phyloP scores from a whole-genome alignment of 1,140 invertebrate species.

The Psilanteris sp. region DNA sequence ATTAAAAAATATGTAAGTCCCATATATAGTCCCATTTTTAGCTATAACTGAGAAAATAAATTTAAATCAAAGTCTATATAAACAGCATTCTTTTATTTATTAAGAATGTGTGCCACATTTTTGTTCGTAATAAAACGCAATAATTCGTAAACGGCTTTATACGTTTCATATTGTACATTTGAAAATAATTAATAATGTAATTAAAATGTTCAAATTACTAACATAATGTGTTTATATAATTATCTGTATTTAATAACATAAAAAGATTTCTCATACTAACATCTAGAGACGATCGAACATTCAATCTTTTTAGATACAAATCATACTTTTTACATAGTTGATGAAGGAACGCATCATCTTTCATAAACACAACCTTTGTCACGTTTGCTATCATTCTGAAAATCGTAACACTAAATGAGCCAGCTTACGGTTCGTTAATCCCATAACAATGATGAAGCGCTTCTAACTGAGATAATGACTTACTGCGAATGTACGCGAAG shows the following conservation, averaged over 20 bases:
- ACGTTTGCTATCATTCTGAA: constrained; percentile 42
- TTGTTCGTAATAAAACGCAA: too few species aligned
- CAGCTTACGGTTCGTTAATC: constrained; percentile 55
- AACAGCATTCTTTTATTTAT: too few species aligned
- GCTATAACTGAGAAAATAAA: too few species aligned
- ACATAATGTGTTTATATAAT: background rate
- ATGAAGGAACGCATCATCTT: constrained; percentile 12
- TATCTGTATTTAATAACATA: constrained; percentile 3
- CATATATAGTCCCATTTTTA: too few species aligned
- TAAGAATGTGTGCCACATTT: too few species aligned
- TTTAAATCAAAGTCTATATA: too few species aligned
- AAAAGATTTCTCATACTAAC: constrained; percentile 17
- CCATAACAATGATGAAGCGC: constrained; percentile 52
- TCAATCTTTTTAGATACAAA: constrained; percentile 26
- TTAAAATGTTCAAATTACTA: too few species aligned
- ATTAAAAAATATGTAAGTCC: too few species aligned
- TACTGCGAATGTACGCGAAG: constrained; percentile 12
- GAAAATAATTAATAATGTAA: too few species aligned
- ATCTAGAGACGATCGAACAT: constrained; percentile 20
- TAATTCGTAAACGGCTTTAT: too few species aligned
- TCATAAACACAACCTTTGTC: constrained; percentile 37
- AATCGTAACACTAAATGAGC: constrained; percentile 54
- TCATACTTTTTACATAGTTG: background rate
- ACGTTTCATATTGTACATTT: too few species aligned
- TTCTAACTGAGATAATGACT: constrained; percentile 38